phyloP scores from a whole-genome alignment of 2,113 vertebrate genomes.

The Heloderma charlesbogerti region DNA sequence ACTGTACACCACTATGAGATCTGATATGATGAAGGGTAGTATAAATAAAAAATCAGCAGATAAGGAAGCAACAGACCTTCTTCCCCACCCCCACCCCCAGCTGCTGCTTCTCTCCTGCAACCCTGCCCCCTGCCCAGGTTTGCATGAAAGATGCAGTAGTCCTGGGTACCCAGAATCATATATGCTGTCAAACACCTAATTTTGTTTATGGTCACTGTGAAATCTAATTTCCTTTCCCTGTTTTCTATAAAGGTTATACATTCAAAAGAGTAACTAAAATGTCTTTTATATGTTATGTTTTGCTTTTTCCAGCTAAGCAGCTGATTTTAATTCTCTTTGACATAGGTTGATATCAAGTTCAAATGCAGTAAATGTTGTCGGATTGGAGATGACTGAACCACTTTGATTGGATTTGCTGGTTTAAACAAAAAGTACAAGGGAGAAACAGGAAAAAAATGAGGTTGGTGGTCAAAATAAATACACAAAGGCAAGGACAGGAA shows the following conservation, averaged over 20 bases:
- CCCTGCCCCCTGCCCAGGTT: neutral
- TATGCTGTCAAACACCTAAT: neutral
- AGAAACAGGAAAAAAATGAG: neutral
- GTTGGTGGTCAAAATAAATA: neutral
- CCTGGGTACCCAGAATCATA: neutral
- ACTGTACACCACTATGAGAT: neutral
- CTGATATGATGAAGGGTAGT: neutral
- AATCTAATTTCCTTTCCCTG: neutral
- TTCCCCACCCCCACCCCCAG: neutral
- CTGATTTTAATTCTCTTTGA: conserved; percentile 34
- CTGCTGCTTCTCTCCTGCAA: neutral
- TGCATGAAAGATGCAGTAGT: neutral
- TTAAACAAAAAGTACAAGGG: neutral
- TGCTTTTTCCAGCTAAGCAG: neutral
- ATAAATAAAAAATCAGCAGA: neutral
- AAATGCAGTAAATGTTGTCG: conserved; percentile 40
- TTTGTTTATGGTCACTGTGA: neutral
- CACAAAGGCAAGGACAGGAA: conserved; percentile 6
- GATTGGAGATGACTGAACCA: conserved; percentile 3
- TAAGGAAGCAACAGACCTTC: too few relatives aligned
- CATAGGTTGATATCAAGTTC: conserved; percentile 31
- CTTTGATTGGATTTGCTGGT: conserved; percentile 25
- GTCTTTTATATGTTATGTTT: neutral
- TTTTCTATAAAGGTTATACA: neutral
- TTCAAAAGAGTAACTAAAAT: conserved; percentile 1